A percentile compares a stretch with the other conserved stretches of the same genome.
Conservation (phyloP, 2,888 invertebrate genomes). For the Andrena marginata region DNA sequence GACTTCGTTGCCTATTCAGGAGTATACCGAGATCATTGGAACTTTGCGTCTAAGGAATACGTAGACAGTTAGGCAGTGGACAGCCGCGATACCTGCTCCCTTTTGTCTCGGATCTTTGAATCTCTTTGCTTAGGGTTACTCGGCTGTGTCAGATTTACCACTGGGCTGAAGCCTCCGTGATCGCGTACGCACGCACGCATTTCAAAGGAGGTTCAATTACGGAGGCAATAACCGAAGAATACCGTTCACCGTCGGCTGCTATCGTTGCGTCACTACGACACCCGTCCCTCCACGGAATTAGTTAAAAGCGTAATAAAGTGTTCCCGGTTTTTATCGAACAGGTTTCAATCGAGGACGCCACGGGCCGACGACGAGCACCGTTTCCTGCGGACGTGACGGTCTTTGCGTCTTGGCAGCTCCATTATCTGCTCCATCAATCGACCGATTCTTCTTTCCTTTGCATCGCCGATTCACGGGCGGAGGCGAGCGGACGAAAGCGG, state of each 20-base stretch:
- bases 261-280: constrained; percentile 1
- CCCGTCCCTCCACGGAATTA: constrained; percentile 10
- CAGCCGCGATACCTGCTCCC: neutral
- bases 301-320: constrained; percentile 44
- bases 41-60: neutral
- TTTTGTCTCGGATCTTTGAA: neutral
- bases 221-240: constrained; percentile 17
- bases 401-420: constrained; percentile 71
- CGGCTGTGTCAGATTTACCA: no score
- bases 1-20: neutral
- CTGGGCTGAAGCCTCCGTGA: neutral
- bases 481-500: neutral
- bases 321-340: constrained; percentile 58
- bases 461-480: constrained; percentile 47
- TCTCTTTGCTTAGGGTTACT: no score
- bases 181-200: neutral
- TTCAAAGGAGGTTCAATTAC: constrained; percentile 12
- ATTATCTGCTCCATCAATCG: constrained; percentile 74
- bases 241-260: neutral
- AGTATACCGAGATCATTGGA: neutral
- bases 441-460: constrained; percentile 64
- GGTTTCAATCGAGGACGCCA: constrained; percentile 58
- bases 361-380: constrained; percentile 48
- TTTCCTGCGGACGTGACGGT: constrained; percentile 65
- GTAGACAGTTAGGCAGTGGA: neutral